These are phyloP conservation scores for Engraulis encrasicolus DNA, from an alignment of 2,113 vertebrate species.

Conservation along the genomic window DNA sequence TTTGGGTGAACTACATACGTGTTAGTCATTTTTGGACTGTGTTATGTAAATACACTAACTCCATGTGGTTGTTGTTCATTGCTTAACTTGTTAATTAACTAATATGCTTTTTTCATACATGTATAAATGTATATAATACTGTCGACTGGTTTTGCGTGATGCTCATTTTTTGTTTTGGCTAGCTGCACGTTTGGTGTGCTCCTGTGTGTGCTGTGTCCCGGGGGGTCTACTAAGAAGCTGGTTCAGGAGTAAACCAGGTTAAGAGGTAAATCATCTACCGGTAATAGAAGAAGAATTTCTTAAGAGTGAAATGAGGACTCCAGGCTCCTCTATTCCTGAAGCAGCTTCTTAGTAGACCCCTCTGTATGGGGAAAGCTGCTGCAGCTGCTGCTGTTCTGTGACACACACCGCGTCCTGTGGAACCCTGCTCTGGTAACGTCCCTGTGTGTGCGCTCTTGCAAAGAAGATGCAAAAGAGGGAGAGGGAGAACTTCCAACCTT, in stretches of 20 bases:
- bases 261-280: no score
- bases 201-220: background rate
- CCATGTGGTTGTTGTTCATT: slow-evolving; percentile 17
- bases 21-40: slow-evolving; percentile 34
- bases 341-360: no score
- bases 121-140: slow-evolving; percentile 44
- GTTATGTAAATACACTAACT: slow-evolving; percentile 32
- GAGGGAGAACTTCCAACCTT: slow-evolving; percentile 9
- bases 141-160: slow-evolving; percentile 39
- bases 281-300: no score
- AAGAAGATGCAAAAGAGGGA: background rate
- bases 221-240: no score
- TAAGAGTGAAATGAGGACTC: no score
- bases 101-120: slow-evolving; percentile 39
- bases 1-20: slow-evolving; percentile 29
- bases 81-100: slow-evolving; percentile 35
- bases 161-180: slow-evolving; percentile 21
- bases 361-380: no score
- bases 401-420: background rate
- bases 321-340: no score
- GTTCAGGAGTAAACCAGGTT: no score
- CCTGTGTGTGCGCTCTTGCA: slow-evolving; percentile 28
- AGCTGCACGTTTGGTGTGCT: background rate
- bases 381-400: background rate
- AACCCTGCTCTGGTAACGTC: slow-evolving; percentile 2